These are phyloP conservation scores for Scyliorhinus canicula DNA, from an alignment of 2,797 vertebrate species.

Conservation along the genomic window DNA sequence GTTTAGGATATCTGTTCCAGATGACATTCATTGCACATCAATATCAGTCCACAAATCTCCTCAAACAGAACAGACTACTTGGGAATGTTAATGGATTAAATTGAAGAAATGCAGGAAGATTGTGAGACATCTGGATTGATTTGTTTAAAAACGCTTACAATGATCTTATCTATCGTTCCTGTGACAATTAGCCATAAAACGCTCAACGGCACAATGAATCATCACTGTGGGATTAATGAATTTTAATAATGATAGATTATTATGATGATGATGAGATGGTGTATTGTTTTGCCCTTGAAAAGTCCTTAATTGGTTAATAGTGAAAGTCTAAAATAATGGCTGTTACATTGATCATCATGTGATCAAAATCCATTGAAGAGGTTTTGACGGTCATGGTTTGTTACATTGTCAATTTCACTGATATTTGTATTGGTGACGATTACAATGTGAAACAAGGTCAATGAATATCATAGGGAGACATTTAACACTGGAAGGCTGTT, in stretches of 20 bases:
- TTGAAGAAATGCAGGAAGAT: constrained; percentile 51
- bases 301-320: neutral
- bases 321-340: neutral
- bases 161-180: neutral
- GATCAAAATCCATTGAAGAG: neutral
- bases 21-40: constrained; percentile 61
- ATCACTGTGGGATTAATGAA: neutral
- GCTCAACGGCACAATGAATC: neutral
- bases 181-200: neutral
- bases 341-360: neutral
- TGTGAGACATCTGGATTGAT: constrained; percentile 38
- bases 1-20: constrained; percentile 51
- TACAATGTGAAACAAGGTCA: neutral
- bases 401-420: neutral
- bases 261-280: neutral
- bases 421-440: neutral
- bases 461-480: neutral
- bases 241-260: neutral
- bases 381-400: neutral
- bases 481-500: neutral
- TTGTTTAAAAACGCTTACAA: neutral
- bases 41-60: constrained; percentile 54
- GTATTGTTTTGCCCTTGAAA: neutral
- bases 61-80: constrained; percentile 57
- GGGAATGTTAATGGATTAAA: constrained; percentile 58